Evolutionary conservation across 2,797 vertebrate genomes (phyloP), one percentile per base, ranked within the genome.

Genomic region (Anguilla marmorata): DNA sequence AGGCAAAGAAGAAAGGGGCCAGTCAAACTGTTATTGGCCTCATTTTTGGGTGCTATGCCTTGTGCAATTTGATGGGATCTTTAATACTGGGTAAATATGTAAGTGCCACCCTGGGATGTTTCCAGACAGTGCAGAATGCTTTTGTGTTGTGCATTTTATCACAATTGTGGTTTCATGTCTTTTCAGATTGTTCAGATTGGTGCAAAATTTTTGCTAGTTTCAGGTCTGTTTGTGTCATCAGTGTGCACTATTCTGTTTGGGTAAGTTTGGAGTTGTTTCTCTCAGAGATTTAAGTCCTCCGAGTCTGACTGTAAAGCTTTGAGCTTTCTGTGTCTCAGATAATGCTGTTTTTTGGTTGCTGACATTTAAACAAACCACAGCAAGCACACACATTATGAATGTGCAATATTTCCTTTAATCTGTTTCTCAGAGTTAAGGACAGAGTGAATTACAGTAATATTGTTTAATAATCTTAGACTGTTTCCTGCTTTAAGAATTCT

Each of bases 1-100:
- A 99, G 98, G 98, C 98, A 58, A 89, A 94, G 90, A 97, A 96
- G 91, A 99, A 99, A 91, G 98, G 97, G 88, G 97, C 94, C 87
- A 98, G 94, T 92, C 96, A 97, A 90, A 97, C 97, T 0, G 2
- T 96, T 48, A 93, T 98, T 66, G 99, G 99, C 0, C 92, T 98
- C 88, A 98, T 99, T 93, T 99, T 99, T 91, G 98, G 99, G 88
- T 98, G 97, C 92, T 99, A 97, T 87, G 97, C 99, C 30, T 87
- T 99, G 83, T 95, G 94, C 92, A 96, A 98, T 90, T 93, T 99
- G 90, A 87, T 96, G 87, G 63, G 96, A 84, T 96, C 98, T 52
- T 94, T 99, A 93, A 54, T 98, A 88, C 86, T 98, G 92, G 99
- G 98, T 86, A 97, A 95, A 95, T 98, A 98, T 94, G 98, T 99